These are phyloP conservation scores for Zygaena filipendulae DNA, from an alignment of 2,888 invertebrate species.

Conservation along the genomic window DNA sequence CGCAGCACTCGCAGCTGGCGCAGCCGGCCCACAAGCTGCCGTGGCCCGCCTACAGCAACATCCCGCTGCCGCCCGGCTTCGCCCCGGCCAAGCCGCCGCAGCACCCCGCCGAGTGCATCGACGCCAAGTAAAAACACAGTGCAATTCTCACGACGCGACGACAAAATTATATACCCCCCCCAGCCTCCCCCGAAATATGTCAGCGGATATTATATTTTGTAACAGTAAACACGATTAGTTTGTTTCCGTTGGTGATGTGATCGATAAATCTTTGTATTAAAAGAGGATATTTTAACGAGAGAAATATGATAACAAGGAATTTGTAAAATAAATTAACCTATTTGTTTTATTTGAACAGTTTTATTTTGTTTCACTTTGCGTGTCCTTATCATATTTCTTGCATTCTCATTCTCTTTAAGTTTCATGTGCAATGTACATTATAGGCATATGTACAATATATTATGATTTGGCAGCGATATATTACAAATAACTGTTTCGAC, in stretches of 20 bases:
- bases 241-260: constrained; percentile 56
- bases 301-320: constrained; percentile 69
- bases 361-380: constrained; percentile 22
- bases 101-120: constrained; percentile 60
- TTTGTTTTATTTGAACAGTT: constrained; percentile 60
- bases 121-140: constrained; percentile 49
- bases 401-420: constrained; percentile 23
- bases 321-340: constrained; percentile 68
- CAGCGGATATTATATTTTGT: constrained; percentile 38
- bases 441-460: constrained; percentile 42
- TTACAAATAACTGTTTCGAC: constrained; percentile 53
- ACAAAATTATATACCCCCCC: too few species aligned
- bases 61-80: constrained; percentile 60
- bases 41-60: constrained; percentile 29
- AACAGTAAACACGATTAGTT: constrained; percentile 35
- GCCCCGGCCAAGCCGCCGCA: constrained; percentile 44
- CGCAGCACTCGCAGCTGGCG: constrained; percentile 11
- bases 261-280: constrained; percentile 67
- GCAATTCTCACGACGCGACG: constrained; percentile 23
- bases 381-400: constrained; percentile 47
- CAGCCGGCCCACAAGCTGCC: constrained; percentile 22
- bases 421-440: constrained; percentile 20
- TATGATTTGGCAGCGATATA: too few species aligned
- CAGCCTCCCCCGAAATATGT: constrained; percentile 1
- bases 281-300: constrained; percentile 67